phyloP scores from a whole-genome alignment of 2,113 vertebrate species.

The Odocoileus hemionus region DNA sequence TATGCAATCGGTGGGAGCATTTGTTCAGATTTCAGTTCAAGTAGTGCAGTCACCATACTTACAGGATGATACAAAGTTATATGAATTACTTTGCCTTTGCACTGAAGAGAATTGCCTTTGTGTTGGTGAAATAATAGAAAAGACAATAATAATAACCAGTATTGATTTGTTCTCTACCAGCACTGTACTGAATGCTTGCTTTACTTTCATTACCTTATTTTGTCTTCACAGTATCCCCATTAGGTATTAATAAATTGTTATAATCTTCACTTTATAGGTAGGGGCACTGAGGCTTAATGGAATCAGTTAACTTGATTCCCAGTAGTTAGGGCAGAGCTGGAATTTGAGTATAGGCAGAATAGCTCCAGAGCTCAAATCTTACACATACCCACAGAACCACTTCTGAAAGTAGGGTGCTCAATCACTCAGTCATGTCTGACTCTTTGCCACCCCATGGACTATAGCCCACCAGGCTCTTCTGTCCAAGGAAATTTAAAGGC shows the following conservation, averaged over 20 bases:
- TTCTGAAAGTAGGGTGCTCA: background rate
- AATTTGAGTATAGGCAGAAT: background rate
- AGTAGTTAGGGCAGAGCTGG: background rate
- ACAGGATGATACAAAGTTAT: background rate
- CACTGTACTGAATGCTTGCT: background rate
- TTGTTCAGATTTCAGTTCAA: conserved; percentile 18
- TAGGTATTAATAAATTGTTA: background rate
- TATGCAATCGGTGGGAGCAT: background rate
- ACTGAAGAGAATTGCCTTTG: background rate
- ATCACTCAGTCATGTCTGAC: background rate
- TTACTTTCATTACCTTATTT: background rate
- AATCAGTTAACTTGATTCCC: background rate
- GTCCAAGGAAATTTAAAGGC: background rate
- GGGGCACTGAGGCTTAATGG: background rate
- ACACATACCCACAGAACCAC: background rate
- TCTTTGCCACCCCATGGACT: background rate
- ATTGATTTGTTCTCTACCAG: background rate
- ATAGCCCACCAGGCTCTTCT: background rate
- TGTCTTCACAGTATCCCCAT: background rate
- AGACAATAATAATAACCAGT: background rate
- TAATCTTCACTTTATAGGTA: background rate
- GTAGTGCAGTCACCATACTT: background rate
- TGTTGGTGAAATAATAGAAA: background rate
- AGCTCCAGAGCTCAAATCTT: background rate
- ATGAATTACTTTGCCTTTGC: background rate